Base-by-base conservation (phyloP, 2,797 vertebrate species). In the Erpetoichthys calabaricus region DNA sequence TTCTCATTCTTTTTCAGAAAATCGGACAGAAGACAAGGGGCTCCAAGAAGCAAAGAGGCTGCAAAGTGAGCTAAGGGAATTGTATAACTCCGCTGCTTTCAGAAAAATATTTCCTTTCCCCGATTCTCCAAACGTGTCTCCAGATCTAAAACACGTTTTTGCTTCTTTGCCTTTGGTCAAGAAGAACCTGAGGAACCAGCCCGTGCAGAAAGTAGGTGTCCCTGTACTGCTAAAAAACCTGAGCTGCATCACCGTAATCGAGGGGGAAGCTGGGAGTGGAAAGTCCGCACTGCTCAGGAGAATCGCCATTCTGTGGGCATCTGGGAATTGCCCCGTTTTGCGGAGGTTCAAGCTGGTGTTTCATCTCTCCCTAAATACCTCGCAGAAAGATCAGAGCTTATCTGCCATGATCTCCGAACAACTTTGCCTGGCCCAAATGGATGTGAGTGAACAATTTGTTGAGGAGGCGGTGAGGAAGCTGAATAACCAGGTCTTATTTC, bases 281-380 rank as follows among this genome's bases (percentile, higher is more conserved):
- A 78, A 75, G 64, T 61, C 64, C 0, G 56, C 68, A 45, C 56
- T 77, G 43, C 65, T 80, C 42, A 70, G 62, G 57, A 70, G 66
- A 58, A 69, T 63, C 50, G 72, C 71, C 41, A 60, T 69, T 51
- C 68, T 78, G 1, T 77, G 78, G 75, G 73, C 70, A 3, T 74
- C 66, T 4, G 71, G 70, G 8, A 57, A 62, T 60, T 77, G 73
- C 44, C 66, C 69, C 7, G 7, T 71, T 47, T 54, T 76, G 53
- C 62, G 53, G 58, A 70, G 75, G 52, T 76, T 73, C 58, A 66
- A 47, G 55, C 67, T 77, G 57, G 71, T 78, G 44, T 76, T 78
- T 66, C 75, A 56, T 62, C 59, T 78, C 53, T 71, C 73, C 45
- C 62, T 74, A 4, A 49, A 51, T 43, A 56, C 56, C 1, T 6